phyloP scores from a whole-genome alignment of 2,888 invertebrate genomes.

The Deroplatys truncata region DNA sequence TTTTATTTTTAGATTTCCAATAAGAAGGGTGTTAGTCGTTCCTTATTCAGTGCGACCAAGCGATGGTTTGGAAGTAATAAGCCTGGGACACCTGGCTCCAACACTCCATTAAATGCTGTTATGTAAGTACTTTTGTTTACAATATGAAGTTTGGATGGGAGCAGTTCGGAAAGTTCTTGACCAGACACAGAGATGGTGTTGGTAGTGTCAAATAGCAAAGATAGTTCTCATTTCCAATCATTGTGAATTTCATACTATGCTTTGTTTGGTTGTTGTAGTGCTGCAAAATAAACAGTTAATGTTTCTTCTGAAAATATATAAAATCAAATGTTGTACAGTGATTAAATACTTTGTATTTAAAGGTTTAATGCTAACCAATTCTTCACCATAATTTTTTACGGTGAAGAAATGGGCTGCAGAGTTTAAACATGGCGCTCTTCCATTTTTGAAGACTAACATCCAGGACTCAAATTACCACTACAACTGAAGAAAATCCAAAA shows the following conservation, averaged over 20 bases:
- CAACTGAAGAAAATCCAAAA: not conserved
- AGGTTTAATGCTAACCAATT: not conserved
- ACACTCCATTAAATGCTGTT: constrained; percentile 70
- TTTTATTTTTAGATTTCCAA: constrained; percentile 64
- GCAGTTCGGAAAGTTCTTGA: not conserved
- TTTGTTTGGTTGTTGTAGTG: not conserved
- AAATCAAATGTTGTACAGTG: not conserved
- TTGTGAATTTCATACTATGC: not conserved
- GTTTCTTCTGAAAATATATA: not conserved
- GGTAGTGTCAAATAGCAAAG: not conserved
- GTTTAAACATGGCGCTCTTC: not conserved
- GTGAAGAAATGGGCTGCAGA: not conserved
- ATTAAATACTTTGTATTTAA: not conserved
- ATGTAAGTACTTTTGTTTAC: constrained; percentile 59
- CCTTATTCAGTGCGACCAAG: constrained; percentile 90
- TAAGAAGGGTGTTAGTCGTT: constrained; percentile 89
- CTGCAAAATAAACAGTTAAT: not conserved
- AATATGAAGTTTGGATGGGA: not conserved
- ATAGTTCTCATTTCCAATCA: not conserved
- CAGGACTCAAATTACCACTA: not conserved
- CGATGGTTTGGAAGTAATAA: constrained; percentile 92
- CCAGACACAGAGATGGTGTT: not conserved
- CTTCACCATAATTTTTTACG: not conserved
- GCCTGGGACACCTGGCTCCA: constrained; percentile 61
- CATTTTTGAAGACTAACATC: not conserved